These are phyloP conservation scores for Akabosia matsudoensis DNA, from an alignment of 1,140 invertebrate species.

Conservation along the genomic window DNA sequence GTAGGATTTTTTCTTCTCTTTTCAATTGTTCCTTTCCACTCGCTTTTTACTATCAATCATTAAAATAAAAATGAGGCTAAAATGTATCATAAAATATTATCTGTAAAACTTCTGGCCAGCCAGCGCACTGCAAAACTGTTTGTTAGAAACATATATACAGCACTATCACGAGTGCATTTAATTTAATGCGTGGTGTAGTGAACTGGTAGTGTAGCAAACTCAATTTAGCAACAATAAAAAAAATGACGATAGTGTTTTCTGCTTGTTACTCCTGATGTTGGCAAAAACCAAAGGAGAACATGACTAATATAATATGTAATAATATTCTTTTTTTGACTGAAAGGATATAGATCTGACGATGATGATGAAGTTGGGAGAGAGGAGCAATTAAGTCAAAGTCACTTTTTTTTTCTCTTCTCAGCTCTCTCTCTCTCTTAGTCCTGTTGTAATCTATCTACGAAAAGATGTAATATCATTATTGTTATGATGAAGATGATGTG, in stretches of 20 bases:
- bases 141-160: too few species aligned
- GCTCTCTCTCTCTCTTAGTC: neutral
- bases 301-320: neutral
- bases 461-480: too few species aligned
- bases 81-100: too few species aligned
- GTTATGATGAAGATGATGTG: too few species aligned
- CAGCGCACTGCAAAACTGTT: too few species aligned
- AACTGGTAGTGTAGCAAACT: neutral
- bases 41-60: too few species aligned
- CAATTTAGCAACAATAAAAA: neutral
- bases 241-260: neutral
- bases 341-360: neutral
- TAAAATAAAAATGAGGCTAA: too few species aligned
- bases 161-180: too few species aligned
- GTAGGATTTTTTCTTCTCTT: too few species aligned
- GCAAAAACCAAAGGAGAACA: neutral
- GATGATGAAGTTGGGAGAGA: slow-evolving; percentile 12
- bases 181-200: too few species aligned
- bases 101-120: neutral
- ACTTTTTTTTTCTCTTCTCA: neutral
- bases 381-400: slow-evolving; percentile 23
- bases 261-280: neutral
- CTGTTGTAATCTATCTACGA: too few species aligned
- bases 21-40: too few species aligned
- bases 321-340: neutral